Conservation (phyloP, 2,888 invertebrate genomes). For the Chrysopilus asiliformis region DNA sequence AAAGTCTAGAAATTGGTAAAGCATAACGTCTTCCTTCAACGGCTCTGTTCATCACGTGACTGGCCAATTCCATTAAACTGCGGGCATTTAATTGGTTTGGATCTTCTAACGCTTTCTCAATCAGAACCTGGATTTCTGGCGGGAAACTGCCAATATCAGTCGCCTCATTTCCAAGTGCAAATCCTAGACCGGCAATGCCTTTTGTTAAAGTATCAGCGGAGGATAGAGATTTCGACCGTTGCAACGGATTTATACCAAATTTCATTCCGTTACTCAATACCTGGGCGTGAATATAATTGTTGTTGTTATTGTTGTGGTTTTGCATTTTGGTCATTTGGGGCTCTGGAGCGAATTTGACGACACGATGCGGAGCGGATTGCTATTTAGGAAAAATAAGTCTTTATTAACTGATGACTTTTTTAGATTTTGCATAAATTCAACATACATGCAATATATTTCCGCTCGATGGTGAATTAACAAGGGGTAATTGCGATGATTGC, state of each 20-base stretch:
- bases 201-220: slow-evolving; percentile 59
- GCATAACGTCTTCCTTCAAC: slow-evolving; percentile 65
- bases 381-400: slow-evolving; percentile 3
- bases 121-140: slow-evolving; percentile 55
- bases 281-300: slow-evolving; percentile 8
- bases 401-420: not conserved
- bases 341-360: slow-evolving; percentile 35
- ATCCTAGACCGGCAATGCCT: slow-evolving; percentile 50
- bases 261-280: slow-evolving; percentile 13
- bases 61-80: slow-evolving; percentile 73
- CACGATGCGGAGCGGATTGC: slow-evolving; percentile 26
- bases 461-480: slow-evolving; percentile 50
- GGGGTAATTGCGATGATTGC: slow-evolving; percentile 25
- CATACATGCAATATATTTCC: slow-evolving; percentile 54
- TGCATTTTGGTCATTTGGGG: slow-evolving; percentile 27
- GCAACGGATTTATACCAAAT: slow-evolving; percentile 36
- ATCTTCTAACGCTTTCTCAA: slow-evolving; percentile 68
- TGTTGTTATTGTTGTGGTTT: slow-evolving; percentile 14
- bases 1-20: slow-evolving; percentile 70
- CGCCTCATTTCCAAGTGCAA: slow-evolving; percentile 52
- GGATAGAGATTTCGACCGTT: slow-evolving; percentile 71
- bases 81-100: slow-evolving; percentile 63
- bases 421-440: not conserved
- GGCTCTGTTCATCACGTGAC: slow-evolving; percentile 64
- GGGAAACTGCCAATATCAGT: slow-evolving; percentile 66